These are phyloP conservation scores for Pyralis farinalis DNA, from an alignment of 2,888 invertebrate species.

Conservation along the genomic window DNA sequence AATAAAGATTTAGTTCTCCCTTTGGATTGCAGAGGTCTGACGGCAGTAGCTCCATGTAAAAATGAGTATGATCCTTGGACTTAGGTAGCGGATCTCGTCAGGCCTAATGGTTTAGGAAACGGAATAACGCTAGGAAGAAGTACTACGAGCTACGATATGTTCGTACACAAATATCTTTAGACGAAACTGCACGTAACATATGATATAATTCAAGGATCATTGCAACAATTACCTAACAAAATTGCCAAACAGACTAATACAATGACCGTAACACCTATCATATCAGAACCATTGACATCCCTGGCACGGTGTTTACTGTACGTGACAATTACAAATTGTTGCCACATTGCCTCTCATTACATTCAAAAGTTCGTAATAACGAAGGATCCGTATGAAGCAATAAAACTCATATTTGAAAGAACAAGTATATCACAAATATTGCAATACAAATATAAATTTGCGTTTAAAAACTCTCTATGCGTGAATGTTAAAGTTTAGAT, in stretches of 20 bases:
- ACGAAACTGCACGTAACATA: no score
- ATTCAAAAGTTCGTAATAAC: constrained; percentile 16
- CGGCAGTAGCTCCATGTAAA: no score
- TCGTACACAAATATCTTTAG: no score
- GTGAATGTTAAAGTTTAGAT: constrained; percentile 18
- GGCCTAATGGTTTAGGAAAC: no score
- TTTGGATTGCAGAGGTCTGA: no score
- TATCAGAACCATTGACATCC: background rate
- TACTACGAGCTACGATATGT: no score
- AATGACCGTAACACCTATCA: background rate
- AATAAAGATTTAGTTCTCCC: no score
- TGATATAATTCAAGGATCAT: no score
- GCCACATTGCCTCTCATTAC: constrained; percentile 10
- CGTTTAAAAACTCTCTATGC: background rate
- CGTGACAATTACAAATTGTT: background rate
- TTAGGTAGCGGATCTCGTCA: no score
- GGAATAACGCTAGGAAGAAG: no score
- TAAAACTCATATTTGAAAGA: constrained; percentile 24
- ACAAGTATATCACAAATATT: constrained; percentile 30
- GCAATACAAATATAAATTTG: constrained; percentile 21
- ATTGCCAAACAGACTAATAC: background rate
- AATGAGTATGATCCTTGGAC: no score
- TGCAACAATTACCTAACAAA: background rate
- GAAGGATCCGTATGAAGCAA: constrained; percentile 12
- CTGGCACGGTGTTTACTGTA: background rate